Percentiles rank a stretch among this genome's conserved stretches.
These are phyloP conservation scores for Rhinolophus ferrumequinum DNA, from an alignment of 2,113 vertebrate genomes.

Conservation along the genomic window DNA sequence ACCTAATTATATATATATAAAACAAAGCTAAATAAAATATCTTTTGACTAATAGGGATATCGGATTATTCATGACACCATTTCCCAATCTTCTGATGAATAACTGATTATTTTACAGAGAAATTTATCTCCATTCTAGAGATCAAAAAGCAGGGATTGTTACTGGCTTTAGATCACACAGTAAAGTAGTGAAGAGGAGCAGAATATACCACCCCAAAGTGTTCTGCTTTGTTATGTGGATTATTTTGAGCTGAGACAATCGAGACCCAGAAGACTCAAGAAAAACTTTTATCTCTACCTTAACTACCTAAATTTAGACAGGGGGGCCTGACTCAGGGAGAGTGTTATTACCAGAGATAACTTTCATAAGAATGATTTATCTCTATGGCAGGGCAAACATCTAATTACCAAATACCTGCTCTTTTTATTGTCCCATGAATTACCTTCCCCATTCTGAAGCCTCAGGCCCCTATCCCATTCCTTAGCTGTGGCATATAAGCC, in stretches of 20 bases:
- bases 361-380: neutral
- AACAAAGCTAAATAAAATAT: neutral
- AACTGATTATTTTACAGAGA: constrained; percentile 12
- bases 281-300: neutral
- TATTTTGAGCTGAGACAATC: neutral
- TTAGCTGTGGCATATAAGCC: neutral
- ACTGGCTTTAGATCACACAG: neutral
- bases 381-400: neutral
- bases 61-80: constrained; percentile 10
- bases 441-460: neutral
- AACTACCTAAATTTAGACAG: neutral
- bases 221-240: neutral
- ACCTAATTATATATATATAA: neutral
- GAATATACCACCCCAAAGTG: neutral
- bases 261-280: neutral
- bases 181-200: neutral
- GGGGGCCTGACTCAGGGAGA: neutral
- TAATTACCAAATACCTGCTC: neutral
- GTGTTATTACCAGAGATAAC: neutral
- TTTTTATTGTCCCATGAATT: neutral
- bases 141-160: constrained; percentile 13
- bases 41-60: constrained; percentile 39
- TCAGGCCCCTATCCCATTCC: neutral
- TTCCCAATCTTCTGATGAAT: constrained; percentile 11
- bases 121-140: constrained; percentile 14